phyloP scores from a whole-genome alignment of 2,797 vertebrate species.

The Botia almorhae region DNA sequence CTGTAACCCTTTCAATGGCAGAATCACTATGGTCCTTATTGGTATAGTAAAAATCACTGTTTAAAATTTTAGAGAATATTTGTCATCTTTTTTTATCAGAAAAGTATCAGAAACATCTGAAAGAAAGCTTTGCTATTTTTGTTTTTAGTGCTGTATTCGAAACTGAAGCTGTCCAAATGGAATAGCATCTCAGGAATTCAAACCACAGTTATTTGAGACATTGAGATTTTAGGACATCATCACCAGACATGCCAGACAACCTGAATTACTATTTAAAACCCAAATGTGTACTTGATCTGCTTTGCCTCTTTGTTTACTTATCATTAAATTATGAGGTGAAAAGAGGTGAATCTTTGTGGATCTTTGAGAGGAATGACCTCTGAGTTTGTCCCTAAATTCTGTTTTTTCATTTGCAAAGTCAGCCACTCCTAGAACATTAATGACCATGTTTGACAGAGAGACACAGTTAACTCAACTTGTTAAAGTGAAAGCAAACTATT shows the following conservation, averaged over 20 bases:
- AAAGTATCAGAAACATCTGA: not conserved
- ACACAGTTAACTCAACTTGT: slow-evolving; percentile 49
- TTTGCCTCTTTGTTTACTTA: not conserved
- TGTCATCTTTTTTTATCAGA: not conserved
- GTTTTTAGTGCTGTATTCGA: slow-evolving; percentile 76
- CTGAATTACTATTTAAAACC: slow-evolving; percentile 7
- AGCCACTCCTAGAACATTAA: slow-evolving; percentile 28
- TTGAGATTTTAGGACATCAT: not conserved
- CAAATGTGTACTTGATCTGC: not conserved
- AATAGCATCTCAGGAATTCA: slow-evolving; percentile 7
- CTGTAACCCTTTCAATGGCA: too few species aligned
- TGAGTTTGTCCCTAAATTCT: not conserved
- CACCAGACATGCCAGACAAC: not conserved
- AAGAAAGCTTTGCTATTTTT: slow-evolving; percentile 15
- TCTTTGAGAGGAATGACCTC: not conserved
- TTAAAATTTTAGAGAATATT: not conserved
- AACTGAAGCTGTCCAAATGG: slow-evolving; percentile 26
- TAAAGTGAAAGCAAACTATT: slow-evolving; percentile 51
- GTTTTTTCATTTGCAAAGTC: slow-evolving; percentile 13
- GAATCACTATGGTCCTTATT: too few species aligned
- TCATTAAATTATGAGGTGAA: not conserved
- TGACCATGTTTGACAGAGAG: slow-evolving; percentile 20
- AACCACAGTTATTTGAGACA: not conserved
- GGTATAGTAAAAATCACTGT: too few species aligned
- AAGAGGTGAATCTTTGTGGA: not conserved